Evolutionary conservation across 2,797 vertebrate species (phyloP).

Genomic region (Sebastes nivosus): DNA sequence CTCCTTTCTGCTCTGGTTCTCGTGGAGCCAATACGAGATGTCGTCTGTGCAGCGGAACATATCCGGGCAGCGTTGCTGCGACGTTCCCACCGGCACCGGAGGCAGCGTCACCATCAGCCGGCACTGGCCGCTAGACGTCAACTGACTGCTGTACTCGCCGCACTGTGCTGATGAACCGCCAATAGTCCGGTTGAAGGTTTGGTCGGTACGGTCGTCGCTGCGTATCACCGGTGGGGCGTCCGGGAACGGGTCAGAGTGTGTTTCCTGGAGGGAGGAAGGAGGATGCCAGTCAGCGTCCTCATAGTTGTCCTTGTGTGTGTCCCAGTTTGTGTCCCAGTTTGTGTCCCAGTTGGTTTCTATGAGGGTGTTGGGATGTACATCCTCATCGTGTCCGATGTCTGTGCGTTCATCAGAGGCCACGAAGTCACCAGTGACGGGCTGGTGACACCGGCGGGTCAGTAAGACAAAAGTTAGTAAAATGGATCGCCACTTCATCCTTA

Average conservation of each 20-base stretch:
- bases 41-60: constrained; percentile 86
- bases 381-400: constrained; percentile 24
- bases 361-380: not conserved
- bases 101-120: constrained; percentile 65
- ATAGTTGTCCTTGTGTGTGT: constrained; percentile 34
- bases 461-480: constrained; percentile 12
- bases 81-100: constrained; percentile 60
- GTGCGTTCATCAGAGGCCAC: constrained; percentile 1
- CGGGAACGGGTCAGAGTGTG: not conserved
- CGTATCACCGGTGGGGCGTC: not conserved
- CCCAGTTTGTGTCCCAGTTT: constrained; percentile 47
- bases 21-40: constrained; percentile 83
- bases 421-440: not conserved
- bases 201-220: not conserved
- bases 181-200: not conserved
- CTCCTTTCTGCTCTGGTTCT: constrained; percentile 84
- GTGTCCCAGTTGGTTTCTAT: not conserved
- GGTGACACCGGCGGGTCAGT: constrained; percentile 10
- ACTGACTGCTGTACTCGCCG: constrained; percentile 53
- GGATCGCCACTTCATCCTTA: constrained; percentile 30
- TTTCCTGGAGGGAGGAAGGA: constrained; percentile 10
- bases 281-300: constrained; percentile 68
- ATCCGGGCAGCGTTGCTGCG: constrained; percentile 81
- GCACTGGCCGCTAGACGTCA: constrained; percentile 44
- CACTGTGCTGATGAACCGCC: not conserved